Evolutionary conservation across 2,888 invertebrate species (phyloP).

Genomic region (Hydrotaea cyrtoneurina): DNA sequence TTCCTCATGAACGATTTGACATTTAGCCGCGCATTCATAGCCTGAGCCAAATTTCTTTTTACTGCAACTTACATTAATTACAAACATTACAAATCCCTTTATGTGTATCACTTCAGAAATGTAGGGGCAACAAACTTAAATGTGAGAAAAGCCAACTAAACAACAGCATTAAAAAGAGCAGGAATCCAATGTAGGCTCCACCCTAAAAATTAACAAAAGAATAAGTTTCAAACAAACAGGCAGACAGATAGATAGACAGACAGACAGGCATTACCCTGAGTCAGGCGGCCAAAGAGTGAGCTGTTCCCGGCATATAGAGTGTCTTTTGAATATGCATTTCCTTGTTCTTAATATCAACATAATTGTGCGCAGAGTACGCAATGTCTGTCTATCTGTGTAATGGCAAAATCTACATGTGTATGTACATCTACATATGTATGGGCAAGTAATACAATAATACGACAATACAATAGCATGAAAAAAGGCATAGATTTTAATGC

Average conservation of each 20-base stretch:
- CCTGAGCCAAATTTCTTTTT: too few relatives aligned
- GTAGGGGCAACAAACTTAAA: slow-evolving; percentile 3
- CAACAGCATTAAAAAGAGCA: background rate
- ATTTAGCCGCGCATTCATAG: too few relatives aligned
- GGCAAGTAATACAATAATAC: background rate
- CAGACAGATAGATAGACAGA: too few relatives aligned
- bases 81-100: background rate
- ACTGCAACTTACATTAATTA: background rate
- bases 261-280: background rate
- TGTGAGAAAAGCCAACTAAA: background rate
- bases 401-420: background rate
- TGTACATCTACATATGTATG: background rate
- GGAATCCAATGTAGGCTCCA: slow-evolving; percentile 47
- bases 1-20: too few relatives aligned
- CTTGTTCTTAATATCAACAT: background rate
- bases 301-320: background rate
- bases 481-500: background rate
- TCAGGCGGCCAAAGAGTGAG: too few relatives aligned
- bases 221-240: background rate
- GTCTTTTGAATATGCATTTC: slow-evolving; percentile 17
- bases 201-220: slow-evolving; percentile 55
- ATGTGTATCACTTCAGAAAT: background rate
- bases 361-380: background rate
- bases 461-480: background rate
- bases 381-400: background rate